Base-by-base conservation (phyloP, 2,888 invertebrate species). In the Stenurella melanura region DNA sequence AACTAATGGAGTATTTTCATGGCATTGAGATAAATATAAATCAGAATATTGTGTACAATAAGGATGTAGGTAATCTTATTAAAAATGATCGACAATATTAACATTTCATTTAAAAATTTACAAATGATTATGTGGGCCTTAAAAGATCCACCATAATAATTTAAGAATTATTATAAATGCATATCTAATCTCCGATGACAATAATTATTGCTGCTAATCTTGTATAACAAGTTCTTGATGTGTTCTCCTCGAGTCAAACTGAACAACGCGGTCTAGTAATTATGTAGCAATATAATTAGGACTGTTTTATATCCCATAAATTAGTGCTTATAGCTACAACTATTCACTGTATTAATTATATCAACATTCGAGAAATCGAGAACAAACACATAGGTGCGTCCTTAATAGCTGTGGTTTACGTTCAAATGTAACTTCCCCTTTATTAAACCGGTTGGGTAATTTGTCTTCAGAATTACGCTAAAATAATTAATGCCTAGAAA, bases 381-480 rank as follows among this genome's bases (percentile, higher is more conserved):
- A 79, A 76, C 76, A 79, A 76, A 78, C 77, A 79, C 77, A 78
- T 74, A 76, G 77, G 78, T 75, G 79, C 79, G 79, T 78, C 78
- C 60, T 34, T 79, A 79, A 79, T 77, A 74, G 79, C 76, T 56
- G 70, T 64, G 66, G 75, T 78, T 79, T 77, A 73, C 64, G 74
- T 63, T 77, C 64, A 72, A 73, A 79, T 75, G 17, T 63, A 73
- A 58, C 60, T 73, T 60, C 66, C 67, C 57, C 34, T 17, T 61
- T 72, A 63, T 72, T 72, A 54, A 63, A 63, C 63, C 61, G 50
- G 63, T 72, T 72, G 50, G 34, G 54, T 72, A 63, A 63, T 72
- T 72, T 72, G 63, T 72, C 72, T 72, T 63, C 15, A 34, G 71
- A 50, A 38, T 60, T 50, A 30, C 30, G 63, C 30, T 42, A 56